Percentiles rank a stretch among this genome's conserved stretches.
Evolutionary conservation across 2,113 vertebrate species (phyloP).

Genomic region (Puntigrus tetrazona): DNA sequence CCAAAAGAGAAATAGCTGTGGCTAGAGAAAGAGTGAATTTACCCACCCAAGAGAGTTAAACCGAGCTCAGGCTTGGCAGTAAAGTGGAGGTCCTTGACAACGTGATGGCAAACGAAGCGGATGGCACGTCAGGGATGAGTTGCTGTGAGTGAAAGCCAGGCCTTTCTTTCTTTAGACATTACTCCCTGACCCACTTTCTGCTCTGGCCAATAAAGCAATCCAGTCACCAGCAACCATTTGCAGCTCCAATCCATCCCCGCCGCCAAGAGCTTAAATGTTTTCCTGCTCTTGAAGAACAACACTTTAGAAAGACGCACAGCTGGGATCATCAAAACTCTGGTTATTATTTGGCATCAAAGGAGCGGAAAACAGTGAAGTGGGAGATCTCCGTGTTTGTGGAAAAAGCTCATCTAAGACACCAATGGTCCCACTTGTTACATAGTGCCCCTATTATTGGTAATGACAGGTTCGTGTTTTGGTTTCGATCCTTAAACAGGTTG

Average conservation of each 20-base stretch:
- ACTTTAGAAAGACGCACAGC: background rate
- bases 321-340: background rate
- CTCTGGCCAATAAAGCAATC: constrained; percentile 27
- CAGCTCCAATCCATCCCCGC: background rate
- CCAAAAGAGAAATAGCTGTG: background rate
- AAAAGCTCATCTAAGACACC: background rate
- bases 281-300: background rate
- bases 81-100: background rate
- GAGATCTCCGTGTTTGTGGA: background rate
- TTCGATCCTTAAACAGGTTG: too few relatives aligned
- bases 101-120: background rate
- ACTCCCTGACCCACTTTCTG: constrained; percentile 18
- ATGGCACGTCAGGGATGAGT: background rate
- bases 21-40: background rate
- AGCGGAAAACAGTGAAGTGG: background rate
- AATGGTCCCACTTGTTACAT: background rate
- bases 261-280: background rate
- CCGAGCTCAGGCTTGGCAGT: background rate
- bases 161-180: background rate
- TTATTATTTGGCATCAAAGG: constrained; percentile 13
- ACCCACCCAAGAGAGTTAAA: background rate
- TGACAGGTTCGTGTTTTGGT: too few relatives aligned
- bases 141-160: background rate
- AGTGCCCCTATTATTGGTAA: too few relatives aligned
- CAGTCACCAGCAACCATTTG: background rate